Evolutionary conservation across 2,888 invertebrate species (phyloP).

Genomic region (Amphipoea oculea): DNA sequence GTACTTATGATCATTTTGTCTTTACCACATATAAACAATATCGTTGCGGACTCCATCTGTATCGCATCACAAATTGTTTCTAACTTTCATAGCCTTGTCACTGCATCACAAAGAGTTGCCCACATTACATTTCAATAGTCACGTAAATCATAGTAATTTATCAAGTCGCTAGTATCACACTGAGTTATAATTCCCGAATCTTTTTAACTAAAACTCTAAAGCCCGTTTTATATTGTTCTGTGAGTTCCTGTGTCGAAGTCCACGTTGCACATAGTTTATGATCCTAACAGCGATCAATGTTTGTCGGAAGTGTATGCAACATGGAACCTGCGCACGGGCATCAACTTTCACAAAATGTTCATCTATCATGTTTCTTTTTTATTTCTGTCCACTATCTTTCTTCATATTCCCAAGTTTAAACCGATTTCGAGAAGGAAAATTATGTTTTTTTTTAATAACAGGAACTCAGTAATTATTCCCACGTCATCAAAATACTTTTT

Average conservation of each 20-base stretch:
- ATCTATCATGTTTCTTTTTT: not conserved
- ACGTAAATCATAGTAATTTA: not conserved
- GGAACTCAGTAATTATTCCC: not conserved
- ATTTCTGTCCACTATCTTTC: not conserved
- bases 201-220: slow-evolving; percentile 6
- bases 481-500: slow-evolving; percentile 1
- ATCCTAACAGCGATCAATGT: not conserved
- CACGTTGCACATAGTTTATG: slow-evolving; percentile 36
- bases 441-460: not conserved
- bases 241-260: not conserved
- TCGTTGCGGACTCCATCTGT: not conserved
- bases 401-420: slow-evolving; percentile 1
- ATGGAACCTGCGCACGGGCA: slow-evolving; percentile 18
- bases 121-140: not conserved
- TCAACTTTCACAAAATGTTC: not conserved
- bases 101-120: not conserved
- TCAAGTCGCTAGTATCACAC: slow-evolving; percentile 12
- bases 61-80: not conserved
- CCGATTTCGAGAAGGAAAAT: not conserved
- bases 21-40: not conserved
- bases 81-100: not conserved
- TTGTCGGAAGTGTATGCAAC: slow-evolving; percentile 24
- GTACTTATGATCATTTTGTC: not conserved
- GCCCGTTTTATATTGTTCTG: not conserved
- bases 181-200: slow-evolving; percentile 41